phyloP scores from a whole-genome alignment of 2,888 invertebrate genomes.

The Eretmocerus hayati region DNA sequence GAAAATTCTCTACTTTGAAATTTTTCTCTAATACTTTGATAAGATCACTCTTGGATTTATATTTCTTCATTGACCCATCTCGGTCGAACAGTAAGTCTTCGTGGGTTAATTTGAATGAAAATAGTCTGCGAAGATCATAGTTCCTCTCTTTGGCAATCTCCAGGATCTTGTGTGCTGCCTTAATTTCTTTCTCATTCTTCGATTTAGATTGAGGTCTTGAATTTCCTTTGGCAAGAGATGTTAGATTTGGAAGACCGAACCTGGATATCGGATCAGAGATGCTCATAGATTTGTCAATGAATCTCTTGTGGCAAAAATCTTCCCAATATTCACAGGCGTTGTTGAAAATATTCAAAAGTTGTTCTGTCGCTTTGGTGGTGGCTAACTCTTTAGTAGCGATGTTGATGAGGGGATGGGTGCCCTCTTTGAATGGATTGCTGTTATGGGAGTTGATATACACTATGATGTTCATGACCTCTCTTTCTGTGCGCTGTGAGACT shows the following conservation, averaged over 20 bases:
- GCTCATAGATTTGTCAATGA: slow-evolving; percentile 1
- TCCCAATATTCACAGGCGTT: neutral
- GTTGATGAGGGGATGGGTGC: neutral
- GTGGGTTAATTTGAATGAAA: neutral
- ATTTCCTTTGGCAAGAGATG: neutral
- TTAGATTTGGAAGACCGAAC: neutral
- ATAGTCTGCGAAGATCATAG: neutral
- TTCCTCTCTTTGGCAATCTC: neutral
- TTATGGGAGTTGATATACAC: slow-evolving; percentile 1
- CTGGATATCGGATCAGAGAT: slow-evolving; percentile 1
- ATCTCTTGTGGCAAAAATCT: neutral
- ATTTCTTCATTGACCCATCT: too few species aligned
- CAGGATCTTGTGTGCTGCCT: neutral
- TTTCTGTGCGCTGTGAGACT: slow-evolving; percentile 4
- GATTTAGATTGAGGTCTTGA: neutral
- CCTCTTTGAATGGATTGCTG: neutral
- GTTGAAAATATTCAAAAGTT: slow-evolving; percentile 3
- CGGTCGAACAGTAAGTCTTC: too few species aligned
- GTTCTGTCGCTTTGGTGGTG: neutral
- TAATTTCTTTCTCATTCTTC: neutral
- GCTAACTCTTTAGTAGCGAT: slow-evolving; percentile 3
- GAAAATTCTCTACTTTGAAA: too few species aligned
- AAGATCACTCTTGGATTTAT: too few species aligned
- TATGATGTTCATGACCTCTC: slow-evolving; percentile 1
- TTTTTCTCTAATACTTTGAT: too few species aligned